phyloP scores from a whole-genome alignment of 1,140 invertebrate genomes.

The Lucilia cuprina region DNA sequence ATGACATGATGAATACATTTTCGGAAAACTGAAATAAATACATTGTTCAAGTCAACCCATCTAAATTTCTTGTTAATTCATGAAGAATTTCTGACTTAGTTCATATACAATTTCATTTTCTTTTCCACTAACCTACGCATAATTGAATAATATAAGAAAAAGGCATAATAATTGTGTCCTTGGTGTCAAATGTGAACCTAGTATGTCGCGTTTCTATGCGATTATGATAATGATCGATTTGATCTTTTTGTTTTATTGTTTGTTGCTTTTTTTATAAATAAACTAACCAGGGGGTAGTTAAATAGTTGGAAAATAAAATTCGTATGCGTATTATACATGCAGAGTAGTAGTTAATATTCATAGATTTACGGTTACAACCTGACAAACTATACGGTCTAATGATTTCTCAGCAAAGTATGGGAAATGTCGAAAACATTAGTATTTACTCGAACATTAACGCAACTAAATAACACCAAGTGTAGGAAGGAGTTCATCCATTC shows the following conservation, averaged over 20 bases:
- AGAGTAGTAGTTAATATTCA: background rate
- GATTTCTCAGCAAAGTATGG: slow-evolving; percentile 49
- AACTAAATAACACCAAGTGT: background rate
- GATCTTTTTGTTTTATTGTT: slow-evolving; percentile 10
- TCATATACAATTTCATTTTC: no score
- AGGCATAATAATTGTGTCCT: background rate
- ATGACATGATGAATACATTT: no score
- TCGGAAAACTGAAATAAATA: no score
- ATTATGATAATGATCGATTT: slow-evolving; percentile 30
- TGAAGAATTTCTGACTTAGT: no score
- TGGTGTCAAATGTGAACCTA: slow-evolving; percentile 3
- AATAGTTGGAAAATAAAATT: background rate
- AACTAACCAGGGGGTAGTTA: background rate
- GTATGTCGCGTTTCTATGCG: slow-evolving; percentile 7
- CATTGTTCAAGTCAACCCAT: no score
- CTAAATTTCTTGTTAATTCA: no score
- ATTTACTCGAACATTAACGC: background rate
- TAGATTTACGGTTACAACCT: slow-evolving; percentile 43
- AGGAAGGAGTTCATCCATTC: no score
- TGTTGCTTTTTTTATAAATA: background rate
- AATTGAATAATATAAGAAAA: background rate
- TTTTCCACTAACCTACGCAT: background rate
- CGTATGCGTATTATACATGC: background rate
- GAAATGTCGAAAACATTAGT: slow-evolving; percentile 9
- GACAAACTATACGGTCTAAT: slow-evolving; percentile 50